phyloP scores from a whole-genome alignment of 35 echinoderm and acorn worm genomes.

The Lytechinus pictus region DNA sequence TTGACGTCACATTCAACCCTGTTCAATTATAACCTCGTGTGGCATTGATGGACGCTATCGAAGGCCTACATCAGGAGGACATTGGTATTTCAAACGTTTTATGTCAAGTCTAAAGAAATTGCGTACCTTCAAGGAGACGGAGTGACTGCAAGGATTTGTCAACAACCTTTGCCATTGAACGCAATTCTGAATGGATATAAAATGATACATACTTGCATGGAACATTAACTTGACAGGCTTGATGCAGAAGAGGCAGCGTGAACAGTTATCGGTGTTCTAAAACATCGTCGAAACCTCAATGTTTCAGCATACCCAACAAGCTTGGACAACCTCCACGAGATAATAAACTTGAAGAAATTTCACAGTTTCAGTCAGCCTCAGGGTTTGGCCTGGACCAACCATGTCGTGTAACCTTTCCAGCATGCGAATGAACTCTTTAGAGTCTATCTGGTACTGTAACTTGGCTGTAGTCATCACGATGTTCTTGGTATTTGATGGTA shows the following conservation, averaged over 20 bases:
- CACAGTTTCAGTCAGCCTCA: not conserved
- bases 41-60: not conserved
- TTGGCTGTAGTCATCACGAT: conserved; percentile 69
- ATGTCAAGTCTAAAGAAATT: not conserved
- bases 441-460: conserved; percentile 95
- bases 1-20: not conserved
- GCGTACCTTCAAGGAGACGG: not conserved
- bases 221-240: not conserved
- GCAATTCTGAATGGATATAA: too few relatives aligned
- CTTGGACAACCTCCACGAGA: too few relatives aligned
- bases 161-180: not conserved
- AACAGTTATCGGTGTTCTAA: not conserved
- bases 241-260: not conserved
- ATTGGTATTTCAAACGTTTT: not conserved
- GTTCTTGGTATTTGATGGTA: conserved; percentile 79
- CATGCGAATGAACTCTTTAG: conserved; percentile 82
- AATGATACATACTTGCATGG: too few relatives aligned
- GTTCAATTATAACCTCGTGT: not conserved
- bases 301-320: too few relatives aligned
- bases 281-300: too few relatives aligned
- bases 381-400: not conserved
- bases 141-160: not conserved
- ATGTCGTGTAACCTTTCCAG: conserved; percentile 19
- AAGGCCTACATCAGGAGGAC: not conserved
- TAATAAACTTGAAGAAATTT: too few relatives aligned